These are phyloP conservation scores for Lamellibrachia columna DNA, from an alignment of 2,888 invertebrate genomes.

Conservation along the genomic window DNA sequence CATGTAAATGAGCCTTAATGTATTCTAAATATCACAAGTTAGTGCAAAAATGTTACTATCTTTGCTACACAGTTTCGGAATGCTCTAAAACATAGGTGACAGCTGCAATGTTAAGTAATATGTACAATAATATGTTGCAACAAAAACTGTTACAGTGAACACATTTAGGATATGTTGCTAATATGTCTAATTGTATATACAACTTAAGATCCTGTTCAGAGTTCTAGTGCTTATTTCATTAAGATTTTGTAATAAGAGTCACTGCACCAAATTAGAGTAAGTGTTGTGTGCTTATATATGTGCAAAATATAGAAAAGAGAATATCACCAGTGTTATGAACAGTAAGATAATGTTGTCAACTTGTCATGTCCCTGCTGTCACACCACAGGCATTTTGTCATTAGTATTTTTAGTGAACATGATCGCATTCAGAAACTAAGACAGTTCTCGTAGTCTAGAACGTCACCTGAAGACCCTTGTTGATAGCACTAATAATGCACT, in stretches of 20 bases:
- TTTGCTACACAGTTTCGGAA: background rate
- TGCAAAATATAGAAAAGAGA: background rate
- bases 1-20: background rate
- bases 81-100: background rate
- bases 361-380: background rate
- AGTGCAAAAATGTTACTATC: background rate
- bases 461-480: background rate
- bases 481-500: background rate
- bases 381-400: background rate
- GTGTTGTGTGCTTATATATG: background rate
- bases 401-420: background rate
- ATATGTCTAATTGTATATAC: background rate
- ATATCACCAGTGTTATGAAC: background rate
- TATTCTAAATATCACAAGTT: background rate
- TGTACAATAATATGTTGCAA: background rate
- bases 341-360: background rate
- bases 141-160: background rate
- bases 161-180: background rate
- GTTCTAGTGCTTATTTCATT: background rate
- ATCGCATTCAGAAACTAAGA: background rate
- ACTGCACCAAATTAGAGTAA: background rate
- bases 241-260: background rate
- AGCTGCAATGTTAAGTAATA: background rate
- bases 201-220: background rate
- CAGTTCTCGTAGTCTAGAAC: background rate